Evolutionary conservation across 2,113 vertebrate species (phyloP).

Genomic region (Bufo gargarizans): DNA sequence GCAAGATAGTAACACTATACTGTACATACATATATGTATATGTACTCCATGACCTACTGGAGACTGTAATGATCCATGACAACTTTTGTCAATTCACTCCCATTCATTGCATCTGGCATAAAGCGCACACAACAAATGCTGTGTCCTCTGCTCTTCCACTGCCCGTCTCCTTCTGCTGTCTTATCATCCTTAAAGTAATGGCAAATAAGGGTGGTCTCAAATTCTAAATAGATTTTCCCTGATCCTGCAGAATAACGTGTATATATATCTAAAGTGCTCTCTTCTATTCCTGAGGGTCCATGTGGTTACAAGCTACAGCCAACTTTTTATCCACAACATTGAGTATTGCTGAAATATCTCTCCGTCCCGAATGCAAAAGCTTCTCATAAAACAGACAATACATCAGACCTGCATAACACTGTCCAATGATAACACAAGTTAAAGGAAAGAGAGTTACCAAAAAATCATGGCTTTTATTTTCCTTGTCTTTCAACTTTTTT

Average conservation of each 20-base stretch:
- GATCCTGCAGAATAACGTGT: constrained; percentile 41
- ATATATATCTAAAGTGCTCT: constrained; percentile 41
- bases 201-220: neutral
- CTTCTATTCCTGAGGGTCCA: constrained; percentile 34
- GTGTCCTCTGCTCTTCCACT: neutral
- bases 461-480: constrained; percentile 31
- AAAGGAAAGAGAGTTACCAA: constrained; percentile 1
- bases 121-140: neutral
- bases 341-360: constrained; percentile 47
- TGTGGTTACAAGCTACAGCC: constrained; percentile 40
- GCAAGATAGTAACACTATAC: neutral
- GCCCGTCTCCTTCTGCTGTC: neutral
- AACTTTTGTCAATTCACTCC: neutral
- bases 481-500: neutral
- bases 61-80: neutral
- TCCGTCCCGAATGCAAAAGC: constrained; percentile 40
- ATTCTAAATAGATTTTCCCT: constrained; percentile 51
- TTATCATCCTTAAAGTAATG: constrained; percentile 11
- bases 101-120: neutral
- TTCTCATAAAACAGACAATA: constrained; percentile 34
- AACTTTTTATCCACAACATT: constrained; percentile 45
- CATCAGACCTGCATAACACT: constrained; percentile 23
- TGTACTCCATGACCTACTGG: neutral
- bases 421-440: constrained; percentile 36
- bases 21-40: too few relatives aligned